These are phyloP conservation scores for Mustela erminea DNA, from an alignment of 2,797 vertebrate species.

Conservation along the genomic window DNA sequence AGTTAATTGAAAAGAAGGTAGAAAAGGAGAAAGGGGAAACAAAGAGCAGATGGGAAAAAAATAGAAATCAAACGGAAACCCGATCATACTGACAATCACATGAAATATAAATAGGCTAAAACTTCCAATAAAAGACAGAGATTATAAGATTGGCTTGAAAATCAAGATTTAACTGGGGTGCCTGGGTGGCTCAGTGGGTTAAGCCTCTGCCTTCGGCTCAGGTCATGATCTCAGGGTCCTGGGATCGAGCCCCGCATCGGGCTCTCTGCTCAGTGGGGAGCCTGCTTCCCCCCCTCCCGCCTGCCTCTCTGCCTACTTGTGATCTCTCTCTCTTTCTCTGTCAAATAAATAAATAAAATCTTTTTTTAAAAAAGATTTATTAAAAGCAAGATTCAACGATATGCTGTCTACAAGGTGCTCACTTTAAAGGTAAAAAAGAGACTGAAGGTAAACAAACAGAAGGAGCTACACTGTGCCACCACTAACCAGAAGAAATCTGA, in stretches of 20 bases:
- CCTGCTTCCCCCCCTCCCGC: too few species aligned
- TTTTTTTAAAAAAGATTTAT: too few species aligned
- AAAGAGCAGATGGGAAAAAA: neutral
- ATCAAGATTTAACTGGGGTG: neutral
- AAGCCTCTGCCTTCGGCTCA: too few species aligned
- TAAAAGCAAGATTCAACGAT: neutral
- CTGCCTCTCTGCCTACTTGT: too few species aligned
- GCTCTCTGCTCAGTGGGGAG: too few species aligned
- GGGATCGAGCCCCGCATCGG: too few species aligned
- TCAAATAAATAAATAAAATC: too few species aligned
- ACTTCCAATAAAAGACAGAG: slow-evolving; percentile 40
- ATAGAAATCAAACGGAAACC: slow-evolving; percentile 34
- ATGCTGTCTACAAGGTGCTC: neutral
- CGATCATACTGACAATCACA: neutral
- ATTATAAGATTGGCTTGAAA: slow-evolving; percentile 3
- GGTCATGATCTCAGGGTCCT: too few species aligned
- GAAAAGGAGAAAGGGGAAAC: neutral
- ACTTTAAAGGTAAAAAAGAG: neutral
- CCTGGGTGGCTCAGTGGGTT: too few species aligned
- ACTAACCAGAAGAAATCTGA: neutral
- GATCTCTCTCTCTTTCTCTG: too few species aligned
- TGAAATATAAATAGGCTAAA: slow-evolving; percentile 49
- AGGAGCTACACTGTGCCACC: neutral
- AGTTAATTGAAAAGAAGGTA: neutral
- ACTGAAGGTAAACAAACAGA: neutral